Percentiles rank a stretch among this genome's conserved stretches.
Evolutionary conservation across 2,797 vertebrate species (phyloP).

Genomic region (Antrozous pallidus): DNA sequence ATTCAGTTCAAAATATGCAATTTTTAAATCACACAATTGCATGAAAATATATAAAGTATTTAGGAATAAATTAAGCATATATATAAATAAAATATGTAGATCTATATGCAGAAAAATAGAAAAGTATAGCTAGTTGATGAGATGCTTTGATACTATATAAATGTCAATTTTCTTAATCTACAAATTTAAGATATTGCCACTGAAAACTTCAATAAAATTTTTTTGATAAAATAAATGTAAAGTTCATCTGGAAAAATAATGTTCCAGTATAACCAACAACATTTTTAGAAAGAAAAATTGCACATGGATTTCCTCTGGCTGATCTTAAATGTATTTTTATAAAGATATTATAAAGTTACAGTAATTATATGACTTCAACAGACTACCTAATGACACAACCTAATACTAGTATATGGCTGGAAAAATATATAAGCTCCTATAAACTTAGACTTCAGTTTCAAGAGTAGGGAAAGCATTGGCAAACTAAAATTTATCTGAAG

Average conservation of each 20-base stretch:
- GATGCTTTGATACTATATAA: background rate
- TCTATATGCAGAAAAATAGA: background rate
- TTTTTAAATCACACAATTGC: background rate
- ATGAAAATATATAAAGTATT: slow-evolving; percentile 14
- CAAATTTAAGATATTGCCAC: background rate
- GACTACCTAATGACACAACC: background rate
- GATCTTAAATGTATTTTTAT: slow-evolving; percentile 26
- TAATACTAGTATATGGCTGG: background rate
- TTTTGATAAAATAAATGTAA: slow-evolving; percentile 37
- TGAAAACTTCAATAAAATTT: background rate
- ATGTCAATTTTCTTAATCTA: slow-evolving; percentile 14
- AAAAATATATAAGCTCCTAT: background rate
- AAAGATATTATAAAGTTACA: slow-evolving; percentile 14
- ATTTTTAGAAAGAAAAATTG: slow-evolving; percentile 40
- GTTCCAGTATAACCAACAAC: slow-evolving; percentile 4
- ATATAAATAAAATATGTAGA: background rate
- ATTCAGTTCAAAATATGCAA: background rate
- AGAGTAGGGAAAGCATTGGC: background rate
- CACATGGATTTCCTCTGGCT: background rate
- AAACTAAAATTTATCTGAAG: background rate
- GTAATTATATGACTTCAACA: background rate
- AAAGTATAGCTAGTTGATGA: background rate
- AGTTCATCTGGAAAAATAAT: slow-evolving; percentile 36
- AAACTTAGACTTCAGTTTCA: slow-evolving; percentile 22
- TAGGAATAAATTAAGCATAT: background rate